These are phyloP conservation scores for Catharus bicknelli DNA, from an alignment of 2,113 vertebrate genomes.

Conservation along the genomic window DNA sequence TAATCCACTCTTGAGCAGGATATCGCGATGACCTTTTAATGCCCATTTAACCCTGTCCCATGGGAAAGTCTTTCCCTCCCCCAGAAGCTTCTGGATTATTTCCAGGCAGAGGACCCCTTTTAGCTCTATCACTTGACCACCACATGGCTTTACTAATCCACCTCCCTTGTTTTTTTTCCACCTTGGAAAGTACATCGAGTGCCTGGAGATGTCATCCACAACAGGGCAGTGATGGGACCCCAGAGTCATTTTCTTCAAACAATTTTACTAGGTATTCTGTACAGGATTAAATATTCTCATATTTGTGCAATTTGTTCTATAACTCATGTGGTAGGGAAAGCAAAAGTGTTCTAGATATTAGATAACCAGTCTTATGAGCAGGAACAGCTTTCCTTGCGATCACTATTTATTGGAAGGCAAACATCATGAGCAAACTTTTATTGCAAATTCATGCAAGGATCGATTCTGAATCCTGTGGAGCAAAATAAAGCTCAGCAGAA, in stretches of 20 bases:
- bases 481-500: neutral
- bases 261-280: slow-evolving; percentile 1
- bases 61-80: neutral
- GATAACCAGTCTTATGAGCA: neutral
- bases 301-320: neutral
- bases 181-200: neutral
- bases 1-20: neutral
- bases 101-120: neutral
- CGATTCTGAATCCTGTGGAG: neutral
- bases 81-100: neutral
- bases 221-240: neutral
- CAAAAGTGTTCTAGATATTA: neutral
- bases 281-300: neutral
- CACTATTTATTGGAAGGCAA: neutral
- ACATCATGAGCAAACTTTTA: neutral
- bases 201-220: neutral
- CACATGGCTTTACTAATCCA: neutral
- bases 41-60: neutral
- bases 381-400: neutral
- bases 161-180: neutral
- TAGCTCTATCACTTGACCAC: neutral
- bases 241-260: neutral
- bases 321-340: neutral
- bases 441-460: neutral
- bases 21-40: neutral